Conservation (phyloP, 2,888 invertebrate species). For the Cabera pusaria region DNA sequence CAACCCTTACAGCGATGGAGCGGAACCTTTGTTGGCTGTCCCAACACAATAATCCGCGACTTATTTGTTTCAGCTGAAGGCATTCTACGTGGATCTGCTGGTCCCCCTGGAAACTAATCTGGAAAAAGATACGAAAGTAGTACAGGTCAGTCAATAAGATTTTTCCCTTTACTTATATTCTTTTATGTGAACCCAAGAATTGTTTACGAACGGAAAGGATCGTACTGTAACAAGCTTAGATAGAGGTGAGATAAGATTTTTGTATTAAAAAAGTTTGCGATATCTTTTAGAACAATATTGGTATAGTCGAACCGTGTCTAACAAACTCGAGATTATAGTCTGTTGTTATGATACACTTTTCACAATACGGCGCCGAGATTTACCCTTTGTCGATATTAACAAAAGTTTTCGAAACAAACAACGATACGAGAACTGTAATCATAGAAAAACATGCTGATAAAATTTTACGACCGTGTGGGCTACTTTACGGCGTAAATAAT, state of each 20-base stretch:
- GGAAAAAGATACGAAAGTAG: constrained; percentile 97
- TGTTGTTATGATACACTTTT: constrained; percentile 1
- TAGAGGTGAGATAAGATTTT: constrained; percentile 55
- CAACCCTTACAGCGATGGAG: constrained; percentile 24
- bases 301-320: constrained; percentile 14
- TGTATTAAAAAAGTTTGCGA: constrained; percentile 64
- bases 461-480: constrained; percentile 11
- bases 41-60: constrained; percentile 40
- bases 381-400: constrained; percentile 1
- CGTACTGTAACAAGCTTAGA: constrained; percentile 36
- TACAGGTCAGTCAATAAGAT: constrained; percentile 86
- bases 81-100: constrained; percentile 96
- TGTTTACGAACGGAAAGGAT: constrained; percentile 55
- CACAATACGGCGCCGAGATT: neutral
- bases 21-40: constrained; percentile 20
- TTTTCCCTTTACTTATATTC: constrained; percentile 55
- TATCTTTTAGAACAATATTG: constrained; percentile 10
- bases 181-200: constrained; percentile 51
- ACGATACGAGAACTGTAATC: constrained; percentile 25
- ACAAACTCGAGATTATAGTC: neutral
- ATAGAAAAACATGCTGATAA: constrained; percentile 21
- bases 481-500: constrained; percentile 23
- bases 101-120: constrained; percentile 96
- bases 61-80: constrained; percentile 89
- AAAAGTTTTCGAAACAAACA: constrained; percentile 13